Conservation (phyloP, 37 sponge, comb jelly and placozoan species). For the Halichondria panicea region DNA sequence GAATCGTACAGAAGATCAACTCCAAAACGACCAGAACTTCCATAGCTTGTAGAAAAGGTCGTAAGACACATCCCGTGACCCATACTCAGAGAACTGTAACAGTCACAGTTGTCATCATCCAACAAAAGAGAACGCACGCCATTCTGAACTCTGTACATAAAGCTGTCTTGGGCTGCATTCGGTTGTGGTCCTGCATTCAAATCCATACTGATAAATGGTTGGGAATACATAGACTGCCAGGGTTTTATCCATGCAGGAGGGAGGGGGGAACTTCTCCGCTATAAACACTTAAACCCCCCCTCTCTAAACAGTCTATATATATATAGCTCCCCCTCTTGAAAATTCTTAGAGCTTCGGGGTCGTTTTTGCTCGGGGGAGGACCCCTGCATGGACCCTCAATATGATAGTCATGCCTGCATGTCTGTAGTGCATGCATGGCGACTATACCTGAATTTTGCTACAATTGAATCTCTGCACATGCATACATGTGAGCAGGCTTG, state of each 20-base stretch:
- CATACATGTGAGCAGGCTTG: too few species aligned
- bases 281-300: background rate
- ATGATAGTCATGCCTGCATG: too few species aligned
- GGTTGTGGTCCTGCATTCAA: background rate
- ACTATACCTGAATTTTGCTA: too few species aligned
- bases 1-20: conserved; percentile 13
- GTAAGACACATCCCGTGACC: conserved; percentile 9
- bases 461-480: too few species aligned
- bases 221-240: background rate
- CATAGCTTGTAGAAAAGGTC: background rate
- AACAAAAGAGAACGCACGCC: conserved; percentile 11
- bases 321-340: too few species aligned
- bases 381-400: too few species aligned
- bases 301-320: background rate
- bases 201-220: background rate
- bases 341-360: too few species aligned
- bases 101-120: conserved; percentile 28
- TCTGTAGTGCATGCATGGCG: too few species aligned
- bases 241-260: too few species aligned
- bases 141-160: conserved; percentile 16
- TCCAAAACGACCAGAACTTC: conserved; percentile 10
- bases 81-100: conserved; percentile 11
- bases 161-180: conserved; percentile 14
- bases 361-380: too few species aligned
- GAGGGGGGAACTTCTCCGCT: too few species aligned